Conservation (phyloP, 2,797 vertebrate species). For the Falco columbarius region DNA sequence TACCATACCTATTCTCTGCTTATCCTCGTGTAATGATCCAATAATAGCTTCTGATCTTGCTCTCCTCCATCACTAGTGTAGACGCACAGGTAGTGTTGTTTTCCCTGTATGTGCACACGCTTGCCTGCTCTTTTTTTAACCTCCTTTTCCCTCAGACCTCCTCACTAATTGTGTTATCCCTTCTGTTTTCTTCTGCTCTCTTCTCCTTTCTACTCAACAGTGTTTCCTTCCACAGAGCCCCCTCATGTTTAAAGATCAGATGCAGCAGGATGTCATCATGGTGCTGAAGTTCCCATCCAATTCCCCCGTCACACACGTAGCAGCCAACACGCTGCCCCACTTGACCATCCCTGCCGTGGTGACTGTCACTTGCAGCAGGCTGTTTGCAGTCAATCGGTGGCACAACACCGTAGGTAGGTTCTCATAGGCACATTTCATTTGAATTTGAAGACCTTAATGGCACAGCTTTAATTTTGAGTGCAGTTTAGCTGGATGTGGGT, state of each 20-base stretch:
- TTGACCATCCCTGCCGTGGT: slow-evolving; percentile 93
- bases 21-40: slow-evolving; percentile 61
- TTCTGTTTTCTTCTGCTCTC: slow-evolving; percentile 79
- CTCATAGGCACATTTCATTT: rapidly evolving
- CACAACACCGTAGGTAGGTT: slow-evolving; percentile 96
- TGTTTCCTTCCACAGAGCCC: slow-evolving; percentile 99
- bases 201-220: slow-evolving; percentile 90
- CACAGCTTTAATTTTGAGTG: not conserved
- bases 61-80: slow-evolving; percentile 34
- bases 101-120: slow-evolving; percentile 61
- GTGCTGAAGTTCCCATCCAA: slow-evolving; percentile 98
- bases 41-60: slow-evolving; percentile 49
- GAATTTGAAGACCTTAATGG: not conserved
- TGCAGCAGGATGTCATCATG: slow-evolving; percentile 99
- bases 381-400: slow-evolving; percentile 96
- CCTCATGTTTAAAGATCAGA: slow-evolving; percentile 99
- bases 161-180: slow-evolving; percentile 82
- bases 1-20: slow-evolving; percentile 38
- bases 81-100: not conserved
- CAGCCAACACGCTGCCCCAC: slow-evolving; percentile 95
- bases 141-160: slow-evolving; percentile 75
- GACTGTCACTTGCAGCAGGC: slow-evolving; percentile 94
- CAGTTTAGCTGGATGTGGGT: not conserved
- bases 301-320: slow-evolving; percentile 94
- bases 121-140: slow-evolving; percentile 77